Conservation (phyloP, 1,140 invertebrate species). For the Sweltsa coloradensis region DNA sequence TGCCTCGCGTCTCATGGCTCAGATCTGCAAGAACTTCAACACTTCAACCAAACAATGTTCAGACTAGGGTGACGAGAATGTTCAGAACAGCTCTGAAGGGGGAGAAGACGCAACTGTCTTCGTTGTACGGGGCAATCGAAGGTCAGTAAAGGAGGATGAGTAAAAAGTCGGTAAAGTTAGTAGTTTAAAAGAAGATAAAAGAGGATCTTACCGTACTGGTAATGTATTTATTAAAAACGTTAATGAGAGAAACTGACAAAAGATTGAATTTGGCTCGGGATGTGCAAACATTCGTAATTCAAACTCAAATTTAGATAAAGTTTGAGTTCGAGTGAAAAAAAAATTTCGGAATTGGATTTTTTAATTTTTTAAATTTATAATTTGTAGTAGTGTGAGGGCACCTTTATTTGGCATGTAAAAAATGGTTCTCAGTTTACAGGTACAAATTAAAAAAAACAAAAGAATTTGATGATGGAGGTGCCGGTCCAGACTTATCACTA, state of each 20-base stretch:
- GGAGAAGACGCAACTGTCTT: conserved; percentile 78
- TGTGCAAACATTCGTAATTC: neutral
- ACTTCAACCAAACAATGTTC: conserved; percentile 92
- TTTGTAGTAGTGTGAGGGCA: too few relatives aligned
- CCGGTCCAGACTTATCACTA: too few relatives aligned
- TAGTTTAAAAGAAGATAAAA: neutral
- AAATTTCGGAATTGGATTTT: too few relatives aligned
- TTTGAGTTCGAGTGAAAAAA: too few relatives aligned
- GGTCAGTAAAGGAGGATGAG: conserved; percentile 38
- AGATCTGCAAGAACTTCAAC: conserved; percentile 95
- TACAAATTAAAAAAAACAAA: too few relatives aligned
- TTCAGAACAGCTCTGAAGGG: conserved; percentile 56
- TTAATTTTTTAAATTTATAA: too few relatives aligned
- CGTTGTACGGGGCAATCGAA: conserved; percentile 86
- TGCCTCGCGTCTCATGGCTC: conserved; percentile 84
- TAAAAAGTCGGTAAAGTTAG: neutral
- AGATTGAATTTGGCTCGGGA: neutral
- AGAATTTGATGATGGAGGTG: too few relatives aligned
- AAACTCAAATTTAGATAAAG: neutral
- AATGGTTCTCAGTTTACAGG: too few relatives aligned
- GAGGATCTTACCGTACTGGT: too few relatives aligned
- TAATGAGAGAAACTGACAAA: neutral
- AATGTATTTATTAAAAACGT: neutral
- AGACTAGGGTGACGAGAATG: conserved; percentile 81
- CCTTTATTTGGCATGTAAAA: too few relatives aligned